Evolutionary conservation across 2,113 vertebrate species (phyloP).

Genomic region (Tichodroma muraria): DNA sequence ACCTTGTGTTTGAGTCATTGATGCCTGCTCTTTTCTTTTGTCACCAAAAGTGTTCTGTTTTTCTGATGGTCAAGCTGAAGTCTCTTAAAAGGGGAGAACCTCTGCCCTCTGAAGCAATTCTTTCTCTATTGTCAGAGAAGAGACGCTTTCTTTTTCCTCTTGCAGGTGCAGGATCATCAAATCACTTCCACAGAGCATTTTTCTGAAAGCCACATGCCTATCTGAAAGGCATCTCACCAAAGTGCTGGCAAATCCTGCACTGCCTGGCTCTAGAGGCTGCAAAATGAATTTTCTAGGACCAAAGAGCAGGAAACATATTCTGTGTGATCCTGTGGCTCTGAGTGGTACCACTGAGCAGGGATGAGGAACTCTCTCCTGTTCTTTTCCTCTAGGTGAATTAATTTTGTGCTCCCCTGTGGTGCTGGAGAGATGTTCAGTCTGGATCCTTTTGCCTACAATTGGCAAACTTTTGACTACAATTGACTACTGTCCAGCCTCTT

Average conservation of each 20-base stretch:
- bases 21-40: background rate
- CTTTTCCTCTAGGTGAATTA: background rate
- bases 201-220: background rate
- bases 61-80: background rate
- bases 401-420: background rate
- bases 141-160: background rate
- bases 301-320: background rate
- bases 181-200: background rate
- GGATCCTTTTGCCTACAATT: background rate
- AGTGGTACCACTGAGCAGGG: background rate
- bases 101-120: background rate
- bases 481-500: background rate
- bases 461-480: background rate
- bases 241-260: background rate
- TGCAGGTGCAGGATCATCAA: background rate
- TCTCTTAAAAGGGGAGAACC: background rate
- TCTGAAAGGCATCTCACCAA: background rate
- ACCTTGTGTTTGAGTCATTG: background rate
- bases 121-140: background rate
- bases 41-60: background rate
- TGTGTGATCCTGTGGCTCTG: fast-evolving
- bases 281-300: background rate
- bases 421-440: background rate
- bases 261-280: background rate
- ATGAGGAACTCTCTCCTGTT: background rate